Evolutionary conservation across 2,113 vertebrate species (phyloP).

Genomic region (Zapornia atra): DNA sequence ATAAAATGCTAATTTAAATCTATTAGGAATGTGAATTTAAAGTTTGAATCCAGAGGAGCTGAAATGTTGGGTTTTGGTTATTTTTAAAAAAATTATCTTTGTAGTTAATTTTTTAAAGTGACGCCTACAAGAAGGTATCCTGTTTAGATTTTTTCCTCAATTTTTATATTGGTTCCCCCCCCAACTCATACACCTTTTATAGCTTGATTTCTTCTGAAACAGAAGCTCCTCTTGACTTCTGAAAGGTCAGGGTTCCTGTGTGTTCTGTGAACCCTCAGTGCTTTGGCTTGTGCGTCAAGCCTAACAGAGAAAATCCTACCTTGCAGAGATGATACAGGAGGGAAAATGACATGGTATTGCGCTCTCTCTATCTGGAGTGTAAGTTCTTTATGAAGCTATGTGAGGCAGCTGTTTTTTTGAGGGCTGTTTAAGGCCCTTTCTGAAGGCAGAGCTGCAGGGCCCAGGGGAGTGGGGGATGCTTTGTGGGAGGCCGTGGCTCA

Average conservation of each 20-base stretch:
- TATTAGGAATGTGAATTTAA: background rate
- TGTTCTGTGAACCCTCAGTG: accelerated
- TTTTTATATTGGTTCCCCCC: background rate
- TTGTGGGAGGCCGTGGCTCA: accelerated
- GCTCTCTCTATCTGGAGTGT: background rate
- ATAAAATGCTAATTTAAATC: background rate
- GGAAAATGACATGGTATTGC: background rate
- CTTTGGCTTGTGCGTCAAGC: background rate
- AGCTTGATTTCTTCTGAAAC: background rate
- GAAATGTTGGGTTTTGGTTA: too few relatives aligned
- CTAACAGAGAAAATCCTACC: background rate
- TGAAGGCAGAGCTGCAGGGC: background rate
- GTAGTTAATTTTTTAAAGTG: background rate
- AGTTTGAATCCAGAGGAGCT: background rate
- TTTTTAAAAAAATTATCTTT: background rate
- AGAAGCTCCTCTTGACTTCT: background rate
- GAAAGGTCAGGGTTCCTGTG: background rate
- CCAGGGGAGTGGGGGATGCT: accelerated
- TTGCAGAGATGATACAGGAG: background rate
- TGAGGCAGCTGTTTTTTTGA: accelerated
- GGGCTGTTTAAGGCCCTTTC: background rate
- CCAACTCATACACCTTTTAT: accelerated
- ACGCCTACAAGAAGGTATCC: background rate
- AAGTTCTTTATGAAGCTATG: background rate
- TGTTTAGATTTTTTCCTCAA: background rate